These are phyloP conservation scores for Dasypolia templi DNA, from an alignment of 2,888 invertebrate genomes.

Conservation along the genomic window DNA sequence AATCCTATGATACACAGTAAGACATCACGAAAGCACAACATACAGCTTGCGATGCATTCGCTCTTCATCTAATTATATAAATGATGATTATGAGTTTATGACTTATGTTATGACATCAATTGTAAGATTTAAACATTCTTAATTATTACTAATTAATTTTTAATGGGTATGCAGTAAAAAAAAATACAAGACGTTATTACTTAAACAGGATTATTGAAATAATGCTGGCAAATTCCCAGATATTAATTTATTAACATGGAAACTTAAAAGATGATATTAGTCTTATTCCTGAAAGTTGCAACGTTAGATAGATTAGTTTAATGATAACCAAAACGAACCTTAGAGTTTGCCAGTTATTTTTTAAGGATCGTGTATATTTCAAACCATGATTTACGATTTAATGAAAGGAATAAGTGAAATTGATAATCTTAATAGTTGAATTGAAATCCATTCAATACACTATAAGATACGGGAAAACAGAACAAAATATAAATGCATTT, in stretches of 20 bases:
- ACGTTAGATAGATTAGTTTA: neutral
- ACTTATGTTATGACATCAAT: conserved; percentile 32
- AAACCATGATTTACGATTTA: neutral
- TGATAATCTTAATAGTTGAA: conserved; percentile 20
- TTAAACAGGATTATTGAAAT: neutral
- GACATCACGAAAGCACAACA: conserved; percentile 64
- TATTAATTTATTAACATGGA: neutral
- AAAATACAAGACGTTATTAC: too few species aligned
- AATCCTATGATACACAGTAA: conserved; percentile 58
- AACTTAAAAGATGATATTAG: neutral
- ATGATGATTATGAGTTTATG: conserved; percentile 47
- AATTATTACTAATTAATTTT: conserved; percentile 11
- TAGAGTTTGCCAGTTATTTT: neutral
- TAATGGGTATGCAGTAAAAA: conserved; percentile 11
- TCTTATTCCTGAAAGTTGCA: neutral
- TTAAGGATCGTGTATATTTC: neutral
- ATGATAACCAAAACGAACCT: neutral
- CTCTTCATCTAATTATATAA: conserved; percentile 50
- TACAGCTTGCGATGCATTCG: conserved; percentile 45
- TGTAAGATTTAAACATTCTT: conserved; percentile 19
- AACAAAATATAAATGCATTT: conserved; percentile 64
- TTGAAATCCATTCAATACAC: conserved; percentile 42
- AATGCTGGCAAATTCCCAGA: neutral
- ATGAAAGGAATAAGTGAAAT: neutral
- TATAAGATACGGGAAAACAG: conserved; percentile 14